Percentiles rank a stretch among this genome's conserved stretches.
Conservation (phyloP, 2,797 vertebrate species). For the Peromyscus aztecus region DNA sequence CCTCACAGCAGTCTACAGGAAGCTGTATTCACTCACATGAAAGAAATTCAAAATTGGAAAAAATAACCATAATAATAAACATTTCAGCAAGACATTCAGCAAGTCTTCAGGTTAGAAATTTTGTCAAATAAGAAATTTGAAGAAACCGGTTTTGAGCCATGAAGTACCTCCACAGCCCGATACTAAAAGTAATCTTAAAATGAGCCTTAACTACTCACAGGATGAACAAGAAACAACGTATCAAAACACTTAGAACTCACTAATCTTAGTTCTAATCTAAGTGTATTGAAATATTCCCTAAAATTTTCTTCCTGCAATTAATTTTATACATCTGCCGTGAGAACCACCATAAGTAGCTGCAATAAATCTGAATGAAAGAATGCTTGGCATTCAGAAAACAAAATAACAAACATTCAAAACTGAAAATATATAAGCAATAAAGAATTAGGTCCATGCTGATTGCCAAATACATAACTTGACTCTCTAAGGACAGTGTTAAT, state of each 20-base stretch:
- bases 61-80: conserved; percentile 1
- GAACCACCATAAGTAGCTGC: not conserved
- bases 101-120: conserved; percentile 78
- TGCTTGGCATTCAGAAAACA: not conserved
- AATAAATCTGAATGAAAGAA: conserved; percentile 15
- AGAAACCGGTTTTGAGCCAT: conserved; percentile 52
- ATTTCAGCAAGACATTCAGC: conserved; percentile 71
- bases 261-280: not conserved
- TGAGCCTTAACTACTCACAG: not conserved
- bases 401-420: conserved; percentile 21
- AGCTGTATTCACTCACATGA: conserved; percentile 80
- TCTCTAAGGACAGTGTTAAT: not conserved
- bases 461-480: not conserved
- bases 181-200: not conserved
- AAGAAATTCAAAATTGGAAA: conserved; percentile 85
- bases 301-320: not conserved
- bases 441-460: not conserved
- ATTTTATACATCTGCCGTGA: not conserved
- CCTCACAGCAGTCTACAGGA: conserved; percentile 80
- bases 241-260: not conserved
- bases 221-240: not conserved
- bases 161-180: conserved; percentile 35
- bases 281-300: not conserved
- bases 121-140: conserved; percentile 75
- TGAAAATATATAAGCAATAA: not conserved